phyloP scores from a whole-genome alignment of 1,140 invertebrate species.

The Phocides pigmalion region DNA sequence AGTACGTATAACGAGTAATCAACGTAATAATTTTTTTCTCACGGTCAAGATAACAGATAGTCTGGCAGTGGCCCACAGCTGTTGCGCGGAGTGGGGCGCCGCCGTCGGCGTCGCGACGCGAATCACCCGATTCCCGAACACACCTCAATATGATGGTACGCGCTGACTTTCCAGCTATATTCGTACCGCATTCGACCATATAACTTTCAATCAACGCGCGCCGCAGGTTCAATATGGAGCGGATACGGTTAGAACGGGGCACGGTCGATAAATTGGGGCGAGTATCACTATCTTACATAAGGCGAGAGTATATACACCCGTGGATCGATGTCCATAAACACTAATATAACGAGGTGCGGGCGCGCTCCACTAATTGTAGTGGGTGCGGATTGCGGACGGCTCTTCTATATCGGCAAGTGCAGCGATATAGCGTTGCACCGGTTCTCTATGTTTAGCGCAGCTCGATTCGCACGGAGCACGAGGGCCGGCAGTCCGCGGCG shows the following conservation, averaged over 20 bases:
- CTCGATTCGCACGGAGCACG: conserved; percentile 48
- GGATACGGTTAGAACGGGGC: conserved; percentile 22
- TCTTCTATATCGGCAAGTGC: conserved; percentile 46
- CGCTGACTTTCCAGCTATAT: conserved; percentile 48
- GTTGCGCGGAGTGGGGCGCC: conserved; percentile 56
- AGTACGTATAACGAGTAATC: conserved; percentile 20
- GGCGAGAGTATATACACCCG: conserved; percentile 36
- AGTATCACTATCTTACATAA: conserved; percentile 48
- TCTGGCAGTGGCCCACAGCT: conserved; percentile 59
- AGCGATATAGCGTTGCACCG: conserved; percentile 59
- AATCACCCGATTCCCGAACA: conserved; percentile 53
- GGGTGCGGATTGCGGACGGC: conserved; percentile 45
- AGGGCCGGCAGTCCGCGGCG: conserved; percentile 43
- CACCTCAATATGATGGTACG: conserved; percentile 63
- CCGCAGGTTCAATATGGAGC: conserved; percentile 13
- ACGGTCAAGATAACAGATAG: conserved; percentile 76
- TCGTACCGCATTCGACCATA: conserved; percentile 38
- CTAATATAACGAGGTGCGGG: conserved; percentile 36
- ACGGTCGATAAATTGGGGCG: conserved; percentile 19
- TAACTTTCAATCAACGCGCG: conserved; percentile 34
- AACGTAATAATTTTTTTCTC: conserved; percentile 63
- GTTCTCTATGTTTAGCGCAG: conserved; percentile 59
- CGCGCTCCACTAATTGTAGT: conserved; percentile 35
- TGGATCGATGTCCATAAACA: conserved; percentile 43
- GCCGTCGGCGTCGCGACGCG: conserved; percentile 50